Conservation (phyloP, 2,113 vertebrate genomes). For the Trematocara stigmaticum region DNA sequence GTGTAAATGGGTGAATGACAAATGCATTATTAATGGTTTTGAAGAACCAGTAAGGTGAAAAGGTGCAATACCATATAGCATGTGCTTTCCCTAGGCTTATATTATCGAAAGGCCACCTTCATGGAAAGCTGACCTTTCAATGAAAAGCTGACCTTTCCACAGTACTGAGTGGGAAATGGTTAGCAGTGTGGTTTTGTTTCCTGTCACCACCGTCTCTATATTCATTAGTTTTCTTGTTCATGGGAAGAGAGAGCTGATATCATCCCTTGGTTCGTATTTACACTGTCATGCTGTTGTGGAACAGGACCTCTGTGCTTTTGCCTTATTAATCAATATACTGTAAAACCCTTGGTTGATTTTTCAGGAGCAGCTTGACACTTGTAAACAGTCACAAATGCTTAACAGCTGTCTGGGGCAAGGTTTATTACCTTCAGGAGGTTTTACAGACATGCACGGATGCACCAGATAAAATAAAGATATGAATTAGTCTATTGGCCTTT, state of each 20-base stretch:
- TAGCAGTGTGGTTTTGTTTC: constrained; percentile 31
- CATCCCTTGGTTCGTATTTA: not conserved
- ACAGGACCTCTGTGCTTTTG: not conserved
- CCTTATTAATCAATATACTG: constrained; percentile 23
- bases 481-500: not conserved
- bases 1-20: not conserved
- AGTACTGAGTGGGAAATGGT: constrained; percentile 43
- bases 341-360: constrained; percentile 7
- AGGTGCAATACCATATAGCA: not conserved
- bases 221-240: not conserved
- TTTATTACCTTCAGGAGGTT: not conserved
- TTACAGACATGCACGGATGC: not conserved
- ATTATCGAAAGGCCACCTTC: not conserved
- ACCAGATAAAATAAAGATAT: not conserved
- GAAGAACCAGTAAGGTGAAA: not conserved
- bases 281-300: not conserved
- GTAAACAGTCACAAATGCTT: constrained; percentile 17
- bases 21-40: not conserved
- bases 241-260: not conserved
- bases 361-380: not conserved
- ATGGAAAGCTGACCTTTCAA: constrained; percentile 51
- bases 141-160: constrained; percentile 52
- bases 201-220: not conserved
- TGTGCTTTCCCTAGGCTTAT: not conserved
- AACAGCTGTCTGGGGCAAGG: not conserved